Evolutionary conservation across 2,797 vertebrate genomes (phyloP).

Genomic region (Scyliorhinus canicula): DNA sequence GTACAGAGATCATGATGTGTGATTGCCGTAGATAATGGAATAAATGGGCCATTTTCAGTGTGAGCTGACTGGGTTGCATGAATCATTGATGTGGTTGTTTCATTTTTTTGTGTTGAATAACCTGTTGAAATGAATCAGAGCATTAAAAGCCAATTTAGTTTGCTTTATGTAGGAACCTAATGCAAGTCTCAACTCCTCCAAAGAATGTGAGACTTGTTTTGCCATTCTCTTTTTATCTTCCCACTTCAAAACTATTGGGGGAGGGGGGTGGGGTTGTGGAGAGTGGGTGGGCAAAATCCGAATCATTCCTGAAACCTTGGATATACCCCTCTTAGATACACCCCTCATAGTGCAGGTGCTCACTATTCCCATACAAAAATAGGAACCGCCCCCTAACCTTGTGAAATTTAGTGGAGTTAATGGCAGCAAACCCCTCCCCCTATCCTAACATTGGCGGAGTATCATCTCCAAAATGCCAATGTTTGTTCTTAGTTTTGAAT

Average conservation of each 20-base stretch:
- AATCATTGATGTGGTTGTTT: neutral
- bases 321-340: neutral
- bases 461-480: neutral
- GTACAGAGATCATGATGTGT: neutral
- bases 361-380: neutral
- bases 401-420: neutral
- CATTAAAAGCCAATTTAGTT: neutral
- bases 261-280: too few relatives aligned
- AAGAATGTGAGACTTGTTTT: neutral
- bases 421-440: neutral
- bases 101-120: conserved; percentile 3
- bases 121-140: conserved; percentile 28
- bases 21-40: neutral
- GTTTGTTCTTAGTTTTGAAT: neutral
- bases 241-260: neutral
- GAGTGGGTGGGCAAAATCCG: too few relatives aligned
- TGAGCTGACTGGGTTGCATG: neutral
- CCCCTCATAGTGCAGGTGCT: neutral
- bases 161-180: neutral
- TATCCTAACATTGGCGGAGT: too few relatives aligned
- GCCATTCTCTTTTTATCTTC: neutral
- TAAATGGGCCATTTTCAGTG: neutral
- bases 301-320: too few relatives aligned
- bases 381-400: neutral
- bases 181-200: neutral